Percentiles rank a stretch among this genome's conserved stretches.
These are phyloP conservation scores for Xylota segnis DNA, from an alignment of 2,888 invertebrate genomes.

Conservation along the genomic window DNA sequence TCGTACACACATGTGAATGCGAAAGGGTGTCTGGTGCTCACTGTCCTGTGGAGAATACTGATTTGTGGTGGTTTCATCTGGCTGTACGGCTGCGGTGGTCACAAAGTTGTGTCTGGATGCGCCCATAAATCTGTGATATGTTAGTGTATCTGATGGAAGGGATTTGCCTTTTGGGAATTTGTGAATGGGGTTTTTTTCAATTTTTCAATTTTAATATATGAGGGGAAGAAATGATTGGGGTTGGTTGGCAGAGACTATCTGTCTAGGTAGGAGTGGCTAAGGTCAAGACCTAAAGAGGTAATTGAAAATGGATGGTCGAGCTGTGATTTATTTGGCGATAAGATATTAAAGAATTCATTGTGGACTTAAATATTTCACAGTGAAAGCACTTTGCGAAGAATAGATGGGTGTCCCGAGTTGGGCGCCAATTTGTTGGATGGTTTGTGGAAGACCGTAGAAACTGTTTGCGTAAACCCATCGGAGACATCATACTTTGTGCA, in stretches of 20 bases:
- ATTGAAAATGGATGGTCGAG: constrained; percentile 61
- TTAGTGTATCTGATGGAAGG: constrained; percentile 67
- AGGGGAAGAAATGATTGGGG: constrained; percentile 1
- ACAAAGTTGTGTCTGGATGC: constrained; percentile 72
- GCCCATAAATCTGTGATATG: constrained; percentile 74
- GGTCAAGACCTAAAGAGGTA: constrained; percentile 66
- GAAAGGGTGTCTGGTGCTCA: constrained; percentile 57
- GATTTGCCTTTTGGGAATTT: constrained; percentile 62
- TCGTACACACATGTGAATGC: constrained; percentile 43
- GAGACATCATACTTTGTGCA: too few relatives aligned
- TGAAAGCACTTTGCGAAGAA: constrained; percentile 16
- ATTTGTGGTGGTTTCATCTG: constrained; percentile 59
- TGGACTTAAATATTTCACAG: constrained; percentile 28
- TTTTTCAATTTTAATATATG: constrained; percentile 47
- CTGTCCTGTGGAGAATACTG: constrained; percentile 65
- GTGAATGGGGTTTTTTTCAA: constrained; percentile 40
- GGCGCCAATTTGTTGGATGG: too few relatives aligned
- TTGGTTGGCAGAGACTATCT: constrained; percentile 1
- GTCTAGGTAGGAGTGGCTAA: constrained; percentile 46
- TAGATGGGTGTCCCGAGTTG: not conserved
- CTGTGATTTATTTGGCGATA: constrained; percentile 63
- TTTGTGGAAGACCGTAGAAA: too few relatives aligned
- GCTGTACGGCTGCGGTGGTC: constrained; percentile 33
- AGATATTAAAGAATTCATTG: constrained; percentile 31
- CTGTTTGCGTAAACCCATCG: too few relatives aligned